Evolutionary conservation across 2,888 invertebrate species (phyloP).

Genomic region (Synergus itoensis): DNA sequence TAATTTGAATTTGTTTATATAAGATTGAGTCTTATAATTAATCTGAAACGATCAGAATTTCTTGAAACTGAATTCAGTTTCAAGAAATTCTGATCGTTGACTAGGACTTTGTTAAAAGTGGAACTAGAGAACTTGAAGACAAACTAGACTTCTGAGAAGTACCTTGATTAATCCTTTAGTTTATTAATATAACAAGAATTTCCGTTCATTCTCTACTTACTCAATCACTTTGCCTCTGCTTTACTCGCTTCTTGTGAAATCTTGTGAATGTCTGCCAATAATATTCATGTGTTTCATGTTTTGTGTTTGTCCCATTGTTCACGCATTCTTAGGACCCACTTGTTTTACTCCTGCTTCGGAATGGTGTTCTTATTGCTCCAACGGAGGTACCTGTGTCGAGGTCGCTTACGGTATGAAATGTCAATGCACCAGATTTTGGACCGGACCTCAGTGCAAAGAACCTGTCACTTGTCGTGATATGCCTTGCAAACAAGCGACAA

Average conservation of each 20-base stretch:
- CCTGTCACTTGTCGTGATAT: slow-evolving; percentile 75
- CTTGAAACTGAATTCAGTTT: too few species aligned
- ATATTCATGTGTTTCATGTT: slow-evolving; percentile 46
- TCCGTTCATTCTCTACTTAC: not conserved
- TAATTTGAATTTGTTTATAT: too few species aligned
- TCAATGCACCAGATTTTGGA: slow-evolving; percentile 71
- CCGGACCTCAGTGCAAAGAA: slow-evolving; percentile 78
- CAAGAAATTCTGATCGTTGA: too few species aligned
- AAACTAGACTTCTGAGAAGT: too few species aligned
- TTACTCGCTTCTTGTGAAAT: slow-evolving; percentile 4
- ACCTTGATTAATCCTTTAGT: too few species aligned
- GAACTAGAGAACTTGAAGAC: too few species aligned
- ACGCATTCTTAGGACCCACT: slow-evolving; percentile 61
- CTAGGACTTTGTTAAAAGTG: too few species aligned
- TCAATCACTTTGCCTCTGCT: not conserved
- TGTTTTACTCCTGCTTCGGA: slow-evolving; percentile 65
- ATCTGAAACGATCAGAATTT: too few species aligned
- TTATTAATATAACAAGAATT: too few species aligned
- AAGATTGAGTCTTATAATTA: too few species aligned
- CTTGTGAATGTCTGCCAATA: not conserved
- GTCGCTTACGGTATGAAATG: slow-evolving; percentile 66
- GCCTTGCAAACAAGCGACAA: slow-evolving; percentile 82
- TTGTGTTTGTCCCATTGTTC: slow-evolving; percentile 42
- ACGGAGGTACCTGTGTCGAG: slow-evolving; percentile 79
- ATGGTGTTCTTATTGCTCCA: slow-evolving; percentile 77